Evolutionary conservation across 2,113 vertebrate species (phyloP).

Genomic region (Leuciscus idus): DNA sequence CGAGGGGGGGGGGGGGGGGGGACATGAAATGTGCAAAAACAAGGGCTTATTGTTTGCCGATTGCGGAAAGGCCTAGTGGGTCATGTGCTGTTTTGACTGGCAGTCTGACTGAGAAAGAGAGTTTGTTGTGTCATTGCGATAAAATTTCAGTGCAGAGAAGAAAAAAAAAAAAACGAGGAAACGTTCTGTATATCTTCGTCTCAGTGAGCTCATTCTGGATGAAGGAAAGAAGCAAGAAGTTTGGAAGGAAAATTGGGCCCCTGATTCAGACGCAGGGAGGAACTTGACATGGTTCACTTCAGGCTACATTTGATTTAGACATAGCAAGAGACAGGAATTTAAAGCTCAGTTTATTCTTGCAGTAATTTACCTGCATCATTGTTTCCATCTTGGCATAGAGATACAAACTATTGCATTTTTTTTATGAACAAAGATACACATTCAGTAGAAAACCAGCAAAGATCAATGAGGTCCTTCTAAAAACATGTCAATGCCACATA

Average conservation of each 20-base stretch:
- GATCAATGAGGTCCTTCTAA: background rate
- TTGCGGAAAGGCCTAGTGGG: slow-evolving; percentile 37
- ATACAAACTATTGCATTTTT: background rate
- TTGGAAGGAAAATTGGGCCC: slow-evolving; percentile 13
- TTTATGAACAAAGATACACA: background rate
- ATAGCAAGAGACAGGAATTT: background rate
- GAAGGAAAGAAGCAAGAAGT: slow-evolving; percentile 30
- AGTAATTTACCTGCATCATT: slow-evolving; percentile 1
- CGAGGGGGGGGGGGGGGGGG: slow-evolving; percentile 6
- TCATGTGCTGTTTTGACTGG: slow-evolving; percentile 57
- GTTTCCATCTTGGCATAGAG: background rate
- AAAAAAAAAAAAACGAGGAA: background rate
- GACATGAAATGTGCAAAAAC: slow-evolving; percentile 46
- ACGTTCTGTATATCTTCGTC: slow-evolving; percentile 17
- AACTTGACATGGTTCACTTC: slow-evolving; percentile 32
- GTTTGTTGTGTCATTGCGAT: slow-evolving; percentile 7
- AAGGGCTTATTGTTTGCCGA: slow-evolving; percentile 49
- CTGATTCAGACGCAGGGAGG: slow-evolving; percentile 17
- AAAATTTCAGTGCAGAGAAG: slow-evolving; percentile 21
- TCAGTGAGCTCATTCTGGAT: slow-evolving; percentile 33
- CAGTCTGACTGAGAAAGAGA: background rate
- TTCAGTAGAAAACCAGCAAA: background rate
- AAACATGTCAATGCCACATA: background rate
- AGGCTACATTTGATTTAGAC: slow-evolving; percentile 18
- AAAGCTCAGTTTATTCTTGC: background rate